These are phyloP conservation scores for Adelosebastes latens DNA, from an alignment of 2,797 vertebrate genomes.

Conservation along the genomic window DNA sequence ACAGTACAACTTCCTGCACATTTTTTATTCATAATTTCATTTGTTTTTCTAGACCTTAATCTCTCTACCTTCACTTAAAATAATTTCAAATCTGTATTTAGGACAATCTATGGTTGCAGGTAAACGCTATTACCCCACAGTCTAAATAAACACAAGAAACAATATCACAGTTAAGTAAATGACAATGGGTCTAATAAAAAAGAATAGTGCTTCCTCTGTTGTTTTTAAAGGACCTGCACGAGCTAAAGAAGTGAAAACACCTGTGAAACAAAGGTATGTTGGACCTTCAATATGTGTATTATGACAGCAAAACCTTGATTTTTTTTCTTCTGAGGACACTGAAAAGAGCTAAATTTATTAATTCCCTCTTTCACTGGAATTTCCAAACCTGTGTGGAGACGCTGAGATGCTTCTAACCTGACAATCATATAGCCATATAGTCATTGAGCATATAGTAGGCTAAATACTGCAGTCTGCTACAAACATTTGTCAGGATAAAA, in stretches of 20 bases:
- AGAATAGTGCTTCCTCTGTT: not conserved
- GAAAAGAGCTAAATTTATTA: not conserved
- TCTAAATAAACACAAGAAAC: slow-evolving; percentile 2
- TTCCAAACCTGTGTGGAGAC: slow-evolving; percentile 4
- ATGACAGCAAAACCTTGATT: not conserved
- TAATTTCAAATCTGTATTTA: slow-evolving; percentile 5
- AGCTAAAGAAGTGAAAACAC: slow-evolving; percentile 8
- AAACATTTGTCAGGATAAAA: not conserved
- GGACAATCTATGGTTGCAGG: not conserved
- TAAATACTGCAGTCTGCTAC: not conserved
- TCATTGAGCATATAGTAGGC: not conserved
- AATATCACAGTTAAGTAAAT: not conserved
- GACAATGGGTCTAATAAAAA: not conserved
- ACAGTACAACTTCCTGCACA: slow-evolving; percentile 8
- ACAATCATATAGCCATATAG: not conserved
- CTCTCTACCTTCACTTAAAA: not conserved
- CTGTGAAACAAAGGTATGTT: not conserved
- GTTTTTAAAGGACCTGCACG: not conserved
- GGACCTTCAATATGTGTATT: not conserved
- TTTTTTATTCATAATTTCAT: not conserved
- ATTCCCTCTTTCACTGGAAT: not conserved
- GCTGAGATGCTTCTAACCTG: not conserved
- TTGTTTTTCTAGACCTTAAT: not conserved
- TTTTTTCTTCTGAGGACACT: not conserved
- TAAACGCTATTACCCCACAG: not conserved